Conservation (phyloP, 2,113 vertebrate species). For the Cheirogaleus medius region DNA sequence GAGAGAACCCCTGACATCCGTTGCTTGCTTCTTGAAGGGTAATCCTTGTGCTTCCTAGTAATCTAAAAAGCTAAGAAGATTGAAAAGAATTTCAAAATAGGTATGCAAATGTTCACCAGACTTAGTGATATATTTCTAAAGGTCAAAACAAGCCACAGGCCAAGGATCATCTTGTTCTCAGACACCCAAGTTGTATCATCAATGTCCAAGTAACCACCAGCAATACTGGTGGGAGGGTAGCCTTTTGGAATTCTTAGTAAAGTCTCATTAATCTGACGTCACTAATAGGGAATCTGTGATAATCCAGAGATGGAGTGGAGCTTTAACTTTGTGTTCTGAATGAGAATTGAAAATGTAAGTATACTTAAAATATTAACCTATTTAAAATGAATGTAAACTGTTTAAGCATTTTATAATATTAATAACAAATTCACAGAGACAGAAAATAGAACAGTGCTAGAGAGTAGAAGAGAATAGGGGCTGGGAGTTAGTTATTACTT, state of each 20-base stretch:
- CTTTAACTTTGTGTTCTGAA: neutral
- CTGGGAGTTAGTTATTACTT: neutral
- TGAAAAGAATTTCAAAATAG: slow-evolving; percentile 5
- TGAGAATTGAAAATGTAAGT: neutral
- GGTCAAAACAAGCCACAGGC: neutral
- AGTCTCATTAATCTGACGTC: neutral
- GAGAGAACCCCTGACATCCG: neutral
- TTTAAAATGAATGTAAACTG: neutral
- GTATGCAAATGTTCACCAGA: neutral
- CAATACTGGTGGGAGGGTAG: neutral
- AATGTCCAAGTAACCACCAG: neutral
- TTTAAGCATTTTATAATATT: neutral
- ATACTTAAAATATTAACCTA: neutral
- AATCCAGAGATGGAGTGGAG: neutral
- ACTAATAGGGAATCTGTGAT: neutral
- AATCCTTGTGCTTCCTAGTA: neutral
- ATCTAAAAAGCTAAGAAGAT: neutral
- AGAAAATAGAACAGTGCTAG: neutral
- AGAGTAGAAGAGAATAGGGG: neutral
- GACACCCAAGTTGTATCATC: neutral
- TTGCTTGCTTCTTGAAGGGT: neutral
- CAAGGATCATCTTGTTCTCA: neutral
- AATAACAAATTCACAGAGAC: neutral
- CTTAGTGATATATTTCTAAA: neutral
- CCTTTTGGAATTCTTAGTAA: neutral